Conservation (phyloP, 2,797 vertebrate genomes). For the Pachyuromys duprasi region DNA sequence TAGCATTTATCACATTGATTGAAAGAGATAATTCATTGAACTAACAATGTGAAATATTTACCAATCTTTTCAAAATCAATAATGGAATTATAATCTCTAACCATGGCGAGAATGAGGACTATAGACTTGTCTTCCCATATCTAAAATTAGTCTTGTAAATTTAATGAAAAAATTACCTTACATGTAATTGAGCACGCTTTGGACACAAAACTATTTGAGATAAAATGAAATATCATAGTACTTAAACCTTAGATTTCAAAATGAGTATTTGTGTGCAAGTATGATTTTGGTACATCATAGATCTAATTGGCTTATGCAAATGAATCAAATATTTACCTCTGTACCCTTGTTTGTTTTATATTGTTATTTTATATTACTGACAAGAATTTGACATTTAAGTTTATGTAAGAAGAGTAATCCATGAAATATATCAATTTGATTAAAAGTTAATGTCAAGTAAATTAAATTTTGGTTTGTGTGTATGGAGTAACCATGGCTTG, state of each 20-base stretch:
- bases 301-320: neutral
- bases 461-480: neutral
- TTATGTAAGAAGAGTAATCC: neutral
- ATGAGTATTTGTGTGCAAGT: neutral
- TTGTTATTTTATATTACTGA: neutral
- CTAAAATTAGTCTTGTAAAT: conserved; percentile 5
- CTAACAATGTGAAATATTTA: neutral
- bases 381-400: neutral
- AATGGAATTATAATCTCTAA: neutral
- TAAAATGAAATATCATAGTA: neutral
- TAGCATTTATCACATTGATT: neutral
- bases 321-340: neutral
- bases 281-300: neutral
- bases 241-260: neutral
- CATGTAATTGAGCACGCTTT: neutral
- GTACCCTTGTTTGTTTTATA: neutral
- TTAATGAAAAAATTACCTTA: neutral
- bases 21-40: neutral
- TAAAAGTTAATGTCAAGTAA: neutral
- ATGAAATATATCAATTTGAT: conserved; percentile 1
- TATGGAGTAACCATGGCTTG: neutral
- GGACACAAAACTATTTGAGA: neutral
- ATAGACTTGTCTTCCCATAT: neutral
- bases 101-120: neutral
- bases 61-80: neutral